These are phyloP conservation scores for Automeris io DNA, from an alignment of 2,888 invertebrate species.

Conservation along the genomic window DNA sequence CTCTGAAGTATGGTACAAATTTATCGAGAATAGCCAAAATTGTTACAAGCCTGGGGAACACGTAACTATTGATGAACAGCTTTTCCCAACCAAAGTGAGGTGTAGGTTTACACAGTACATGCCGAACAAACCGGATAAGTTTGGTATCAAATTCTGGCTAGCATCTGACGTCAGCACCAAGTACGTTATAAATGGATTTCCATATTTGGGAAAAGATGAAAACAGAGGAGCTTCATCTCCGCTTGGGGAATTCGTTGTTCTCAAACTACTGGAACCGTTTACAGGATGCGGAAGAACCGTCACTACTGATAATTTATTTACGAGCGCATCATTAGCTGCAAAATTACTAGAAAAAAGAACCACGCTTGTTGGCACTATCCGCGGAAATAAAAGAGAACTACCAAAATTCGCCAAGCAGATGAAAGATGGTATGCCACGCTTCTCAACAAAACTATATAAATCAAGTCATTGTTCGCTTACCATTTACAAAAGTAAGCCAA, in stretches of 20 bases:
- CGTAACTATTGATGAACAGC: conserved; percentile 22
- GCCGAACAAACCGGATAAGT: conserved; percentile 30
- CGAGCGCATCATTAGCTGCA: conserved; percentile 13
- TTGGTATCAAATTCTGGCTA: conserved; percentile 31
- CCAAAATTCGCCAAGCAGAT: no score
- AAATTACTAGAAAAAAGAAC: conserved; percentile 16
- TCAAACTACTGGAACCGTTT: not conserved
- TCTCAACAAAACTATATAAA: no score
- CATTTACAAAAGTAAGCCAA: no score
- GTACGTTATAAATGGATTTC: conserved; percentile 4
- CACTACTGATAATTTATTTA: conserved; percentile 5
- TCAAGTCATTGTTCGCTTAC: no score
- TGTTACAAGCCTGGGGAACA: conserved; percentile 23
- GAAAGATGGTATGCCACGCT: no score
- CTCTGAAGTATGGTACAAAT: conserved; percentile 21
- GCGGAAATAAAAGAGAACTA: no score
- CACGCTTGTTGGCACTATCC: conserved; percentile 7
- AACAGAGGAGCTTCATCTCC: conserved; percentile 6
- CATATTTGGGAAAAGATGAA: conserved; percentile 18
- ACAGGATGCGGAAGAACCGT: not conserved
- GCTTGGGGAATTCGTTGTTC: not conserved
- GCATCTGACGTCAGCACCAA: not conserved
- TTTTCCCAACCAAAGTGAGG: conserved; percentile 25
- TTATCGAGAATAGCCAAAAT: conserved; percentile 17
- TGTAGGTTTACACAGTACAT: conserved; percentile 31